These are phyloP conservation scores for Callyntrura guangdongensis DNA, from an alignment of 2,888 invertebrate genomes.

Conservation along the genomic window DNA sequence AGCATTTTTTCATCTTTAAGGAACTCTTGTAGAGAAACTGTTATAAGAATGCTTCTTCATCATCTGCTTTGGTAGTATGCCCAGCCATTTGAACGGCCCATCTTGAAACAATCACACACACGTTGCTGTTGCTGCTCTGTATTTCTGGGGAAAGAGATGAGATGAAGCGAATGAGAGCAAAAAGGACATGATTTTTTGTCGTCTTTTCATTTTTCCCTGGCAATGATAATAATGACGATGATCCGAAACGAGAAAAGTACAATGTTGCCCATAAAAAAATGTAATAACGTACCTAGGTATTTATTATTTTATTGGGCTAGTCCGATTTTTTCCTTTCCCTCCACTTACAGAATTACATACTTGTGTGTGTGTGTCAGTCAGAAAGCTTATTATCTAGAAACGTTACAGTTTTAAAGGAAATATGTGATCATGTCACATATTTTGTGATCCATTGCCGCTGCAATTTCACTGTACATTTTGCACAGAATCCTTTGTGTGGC, in stretches of 20 bases:
- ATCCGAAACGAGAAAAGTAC: neutral
- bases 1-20: slow-evolving; percentile 32
- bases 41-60: neutral
- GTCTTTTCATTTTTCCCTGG: slow-evolving; percentile 26
- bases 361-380: neutral
- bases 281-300: neutral
- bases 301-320: slow-evolving; percentile 12
- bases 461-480: neutral
- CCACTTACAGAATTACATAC: slow-evolving; percentile 7
- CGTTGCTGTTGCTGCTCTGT: slow-evolving; percentile 3
- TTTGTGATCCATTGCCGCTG: slow-evolving; percentile 43
- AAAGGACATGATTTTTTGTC: slow-evolving; percentile 55
- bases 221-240: slow-evolving; percentile 3
- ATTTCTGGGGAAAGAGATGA: slow-evolving; percentile 14
- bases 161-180: slow-evolving; percentile 67
- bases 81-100: neutral
- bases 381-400: slow-evolving; percentile 30
- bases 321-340: slow-evolving; percentile 22
- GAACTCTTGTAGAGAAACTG: neutral
- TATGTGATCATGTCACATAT: slow-evolving; percentile 39
- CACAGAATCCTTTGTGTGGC: neutral
- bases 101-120: slow-evolving; percentile 48
- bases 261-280: neutral
- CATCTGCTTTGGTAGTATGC: slow-evolving; percentile 31
- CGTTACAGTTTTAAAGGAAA: slow-evolving; percentile 45